A percentile compares a stretch with the other conserved stretches of the same genome.
Evolutionary conservation across 2,888 invertebrate species (phyloP).

Genomic region (Acanthosepion pharaonis): DNA sequence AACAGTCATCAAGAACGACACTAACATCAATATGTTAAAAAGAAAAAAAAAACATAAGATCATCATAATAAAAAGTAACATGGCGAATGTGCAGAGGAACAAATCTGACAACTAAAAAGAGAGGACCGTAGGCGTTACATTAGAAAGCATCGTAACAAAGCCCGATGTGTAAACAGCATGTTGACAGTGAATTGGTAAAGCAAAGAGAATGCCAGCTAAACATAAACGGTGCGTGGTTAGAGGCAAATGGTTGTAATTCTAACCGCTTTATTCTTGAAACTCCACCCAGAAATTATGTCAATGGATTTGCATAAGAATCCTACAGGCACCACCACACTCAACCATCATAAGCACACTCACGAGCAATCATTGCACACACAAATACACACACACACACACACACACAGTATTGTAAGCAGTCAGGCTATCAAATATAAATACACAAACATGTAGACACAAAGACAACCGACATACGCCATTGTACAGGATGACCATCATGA

Average conservation of each 20-base stretch:
- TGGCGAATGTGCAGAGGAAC: too few relatives aligned
- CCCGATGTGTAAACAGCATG: neutral
- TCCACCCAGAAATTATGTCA: constrained; percentile 21
- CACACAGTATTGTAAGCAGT: neutral
- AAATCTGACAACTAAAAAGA: too few relatives aligned
- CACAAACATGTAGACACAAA: too few relatives aligned
- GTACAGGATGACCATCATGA: too few relatives aligned
- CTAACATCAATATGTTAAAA: too few relatives aligned
- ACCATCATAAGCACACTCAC: too few relatives aligned
- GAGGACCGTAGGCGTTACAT: neutral
- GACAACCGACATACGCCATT: too few relatives aligned
- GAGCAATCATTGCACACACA: neutral
- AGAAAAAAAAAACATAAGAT: too few relatives aligned
- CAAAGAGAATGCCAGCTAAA: neutral
- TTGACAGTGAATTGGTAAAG: neutral
- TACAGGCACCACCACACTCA: too few relatives aligned
- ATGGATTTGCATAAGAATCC: neutral
- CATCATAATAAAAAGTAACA: too few relatives aligned
- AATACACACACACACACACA: neutral
- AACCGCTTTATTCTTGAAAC: neutral
- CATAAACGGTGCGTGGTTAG: constrained; percentile 33
- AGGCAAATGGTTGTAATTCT: neutral
- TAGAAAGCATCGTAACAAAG: neutral
- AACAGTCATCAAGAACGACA: too few relatives aligned
- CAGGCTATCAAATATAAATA: too few relatives aligned